phyloP scores from a whole-genome alignment of 92 coral and sea anemone species.

The Zoanthus solanderi region DNA sequence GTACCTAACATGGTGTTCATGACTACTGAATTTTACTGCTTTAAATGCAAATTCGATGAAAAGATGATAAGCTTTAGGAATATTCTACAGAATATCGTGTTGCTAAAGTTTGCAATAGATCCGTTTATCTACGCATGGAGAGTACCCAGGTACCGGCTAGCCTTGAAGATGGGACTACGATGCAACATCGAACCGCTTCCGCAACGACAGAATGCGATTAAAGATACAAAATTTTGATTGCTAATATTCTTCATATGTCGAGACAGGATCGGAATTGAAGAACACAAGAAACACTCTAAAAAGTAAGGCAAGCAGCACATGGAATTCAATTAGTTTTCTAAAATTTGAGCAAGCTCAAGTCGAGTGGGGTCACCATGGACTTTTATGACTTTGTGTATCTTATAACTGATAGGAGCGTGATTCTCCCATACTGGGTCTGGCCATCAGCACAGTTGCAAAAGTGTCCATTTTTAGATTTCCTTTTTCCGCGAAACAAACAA shows the following conservation, averaged over 20 bases:
- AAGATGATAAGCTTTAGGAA: slow-evolving; percentile 11
- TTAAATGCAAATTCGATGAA: slow-evolving; percentile 24
- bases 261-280: background rate
- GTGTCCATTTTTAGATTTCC: too few species aligned
- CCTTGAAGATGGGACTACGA: slow-evolving; percentile 19
- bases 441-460: too few species aligned
- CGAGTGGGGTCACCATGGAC: too few species aligned
- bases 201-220: background rate
- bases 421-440: too few species aligned
- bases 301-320: too few species aligned
- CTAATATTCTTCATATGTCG: background rate
- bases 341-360: too few species aligned
- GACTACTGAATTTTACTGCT: slow-evolving; percentile 35
- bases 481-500: too few species aligned
- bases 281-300: background rate
- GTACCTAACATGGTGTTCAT: slow-evolving; percentile 33
- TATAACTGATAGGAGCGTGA: too few species aligned
- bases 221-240: background rate
- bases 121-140: slow-evolving; percentile 47
- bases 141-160: slow-evolving; percentile 12
- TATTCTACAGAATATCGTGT: slow-evolving; percentile 18
- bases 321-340: too few species aligned
- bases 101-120: slow-evolving; percentile 36
- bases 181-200: background rate
- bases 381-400: too few species aligned